Base-by-base conservation (phyloP, 2,113 vertebrate species). In the Oenanthe oenanthe region DNA sequence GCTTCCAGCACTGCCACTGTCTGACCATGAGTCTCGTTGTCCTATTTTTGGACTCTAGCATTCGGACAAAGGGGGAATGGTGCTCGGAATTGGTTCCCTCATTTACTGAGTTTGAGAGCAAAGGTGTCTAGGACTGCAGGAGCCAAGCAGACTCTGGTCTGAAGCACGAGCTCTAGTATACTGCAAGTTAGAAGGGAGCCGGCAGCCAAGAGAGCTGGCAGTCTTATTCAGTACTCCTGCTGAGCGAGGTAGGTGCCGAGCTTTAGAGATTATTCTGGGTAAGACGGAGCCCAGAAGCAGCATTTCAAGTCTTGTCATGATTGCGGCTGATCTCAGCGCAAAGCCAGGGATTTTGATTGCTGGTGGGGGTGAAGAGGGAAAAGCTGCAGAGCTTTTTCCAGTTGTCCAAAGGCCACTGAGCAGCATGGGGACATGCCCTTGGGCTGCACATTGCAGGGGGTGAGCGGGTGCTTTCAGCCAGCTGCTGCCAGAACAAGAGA, bases 241-340 rank as follows among this genome's bases (percentile, higher is more conserved):
- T 88, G 88, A 88, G 85, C 0, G 63, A 85, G 83, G 85, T 92
- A 73, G 95, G 95, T 93, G 88, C 94, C 0, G 82, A 94, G 92
- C 88, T 83, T 34, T 73, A 79, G 82, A 63, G 92, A 94, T 95
- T 91, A 85, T 60, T 81, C 75, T 80, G 90, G 85, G 88, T 95
- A 86, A 94, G 79, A 90, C 63, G 0, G 94, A 92, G 72, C 93
- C 85, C 95, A 96, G 61, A 83, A 91, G 76, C 91, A 83, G 88
- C 94, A 83, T 92, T 96, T 96, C 91, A 94, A 94, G 96, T 95
- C 94, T 92, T 95, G 94, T 95, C 95, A 93, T 95, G 95, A 90
- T 58, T 90, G 94, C 42, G 3, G 92, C 88, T 93, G 93, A 86
- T 93, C 90, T 86, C 88, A n/a, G 53, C 28, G 75, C 83, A 86